A percentile compares a stretch with the other conserved stretches of the same genome.
These are phyloP conservation scores for Autographa gamma DNA, from an alignment of 2,888 invertebrate species.

Conservation along the genomic window DNA sequence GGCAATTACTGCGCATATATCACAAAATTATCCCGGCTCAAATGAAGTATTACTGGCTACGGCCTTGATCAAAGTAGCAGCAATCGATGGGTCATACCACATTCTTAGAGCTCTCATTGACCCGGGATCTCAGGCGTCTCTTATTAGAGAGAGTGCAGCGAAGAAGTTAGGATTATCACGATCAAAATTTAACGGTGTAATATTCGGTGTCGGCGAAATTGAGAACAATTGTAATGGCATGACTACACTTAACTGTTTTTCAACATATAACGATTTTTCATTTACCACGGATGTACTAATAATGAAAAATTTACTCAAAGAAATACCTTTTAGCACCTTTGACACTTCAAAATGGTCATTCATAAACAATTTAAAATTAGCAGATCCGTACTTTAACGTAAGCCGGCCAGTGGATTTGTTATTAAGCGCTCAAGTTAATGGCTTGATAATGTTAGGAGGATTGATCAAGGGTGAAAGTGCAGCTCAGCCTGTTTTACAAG, in stretches of 20 bases:
- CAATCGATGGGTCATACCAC: neutral
- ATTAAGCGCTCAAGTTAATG: constrained; percentile 5
- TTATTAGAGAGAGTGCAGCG: constrained; percentile 13
- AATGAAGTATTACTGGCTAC: constrained; percentile 13
- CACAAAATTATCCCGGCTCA: neutral
- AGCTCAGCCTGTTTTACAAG: constrained; percentile 3
- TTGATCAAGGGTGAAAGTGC: constrained; percentile 3
- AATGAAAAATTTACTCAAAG: constrained; percentile 9
- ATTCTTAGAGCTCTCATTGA: constrained; percentile 12
- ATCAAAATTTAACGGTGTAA: neutral
- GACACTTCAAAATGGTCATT: neutral
- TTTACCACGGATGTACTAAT: constrained; percentile 1
- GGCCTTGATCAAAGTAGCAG: constrained; percentile 5
- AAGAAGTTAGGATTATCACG: neutral
- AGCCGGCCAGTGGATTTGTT: constrained; percentile 7
- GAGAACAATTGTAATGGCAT: constrained; percentile 10
- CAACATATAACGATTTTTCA: neutral
- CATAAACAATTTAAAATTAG: constrained; percentile 8
- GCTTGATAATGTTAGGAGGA: constrained; percentile 7
- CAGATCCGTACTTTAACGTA: constrained; percentile 9
- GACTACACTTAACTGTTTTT: neutral
- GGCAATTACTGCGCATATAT: neutral
- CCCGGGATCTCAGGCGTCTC: constrained; percentile 14
- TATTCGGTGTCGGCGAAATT: constrained; percentile 4
- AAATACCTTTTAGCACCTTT: constrained; percentile 7